Evolutionary conservation across 2,113 vertebrate species (phyloP), one percentile per base, ranked within the genome.

Genomic region (Pyxicephalus adspersus): DNA sequence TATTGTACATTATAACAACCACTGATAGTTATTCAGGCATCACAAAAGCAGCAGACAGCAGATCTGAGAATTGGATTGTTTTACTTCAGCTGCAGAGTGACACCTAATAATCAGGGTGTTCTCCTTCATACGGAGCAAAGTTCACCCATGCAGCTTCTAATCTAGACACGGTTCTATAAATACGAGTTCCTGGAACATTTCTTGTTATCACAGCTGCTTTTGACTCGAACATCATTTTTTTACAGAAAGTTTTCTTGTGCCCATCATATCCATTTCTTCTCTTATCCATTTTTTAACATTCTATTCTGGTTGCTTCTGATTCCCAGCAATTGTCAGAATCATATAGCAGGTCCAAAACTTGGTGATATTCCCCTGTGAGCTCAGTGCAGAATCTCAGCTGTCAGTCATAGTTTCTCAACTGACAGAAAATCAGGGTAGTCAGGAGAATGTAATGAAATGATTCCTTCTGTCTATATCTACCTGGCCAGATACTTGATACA

Each of bases 221-320:
- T 23, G 66, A 11, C 50, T 26, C 19, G 7, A 45, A 13, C 38
- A 45, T 45, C 8, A 9, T 38, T 38, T 34, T 34, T 6, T 38
- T 45, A 45, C 15, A 45, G 11, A 13, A 13, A 45, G 9, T 45
- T 13, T 45, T 45, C 38, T 45, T 45, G 5, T 45, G 38, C 67
- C 11, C 66, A 22, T 68, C 34, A 25, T 22, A 17, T 67, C 65
- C 13, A 22, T 45, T 18, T 70, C 67, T 1, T 13, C 38, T 70
- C 52, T 70, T 52, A 52, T 52, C 26, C 67, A 52, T 70, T 23
- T 26, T 70, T 25, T 68, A 50, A 34, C 50, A 68, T 50, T 68
- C 65, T 68, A 28, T 45, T 45, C 38, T 3, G 38, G 38, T 13
- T 15, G 38, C 38, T 52, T 70, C 67, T 70, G 22, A 26, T 70